These are phyloP conservation scores for Drosophila recens DNA, from an alignment of 2,888 invertebrate genomes.

Conservation along the genomic window DNA sequence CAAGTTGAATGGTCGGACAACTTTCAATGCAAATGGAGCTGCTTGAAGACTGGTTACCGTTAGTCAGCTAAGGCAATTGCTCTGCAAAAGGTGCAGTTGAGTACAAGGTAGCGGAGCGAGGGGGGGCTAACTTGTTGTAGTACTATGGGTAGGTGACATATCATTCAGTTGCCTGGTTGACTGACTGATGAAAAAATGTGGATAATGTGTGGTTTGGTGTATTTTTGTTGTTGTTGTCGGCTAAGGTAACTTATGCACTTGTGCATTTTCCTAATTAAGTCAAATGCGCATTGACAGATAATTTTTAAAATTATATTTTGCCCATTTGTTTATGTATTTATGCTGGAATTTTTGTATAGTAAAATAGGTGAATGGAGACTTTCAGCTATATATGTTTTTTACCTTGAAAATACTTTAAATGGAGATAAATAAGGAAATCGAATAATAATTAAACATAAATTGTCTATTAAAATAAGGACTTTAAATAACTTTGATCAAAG, in stretches of 20 bases:
- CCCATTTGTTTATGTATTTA: constrained; percentile 31
- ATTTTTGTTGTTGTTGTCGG: constrained; percentile 26
- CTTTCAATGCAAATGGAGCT: constrained; percentile 76
- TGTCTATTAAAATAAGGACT: too few relatives aligned
- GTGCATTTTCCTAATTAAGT: constrained; percentile 71
- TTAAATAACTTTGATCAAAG: background rate
- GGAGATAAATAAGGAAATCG: background rate
- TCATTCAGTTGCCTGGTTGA: constrained; percentile 31
- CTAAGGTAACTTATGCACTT: constrained; percentile 65
- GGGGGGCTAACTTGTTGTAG: constrained; percentile 1
- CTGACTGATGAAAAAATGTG: constrained; percentile 60
- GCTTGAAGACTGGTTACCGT: constrained; percentile 48
- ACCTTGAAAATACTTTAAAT: constrained; percentile 33
- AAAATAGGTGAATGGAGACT: constrained; percentile 46
- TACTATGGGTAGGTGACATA: constrained; percentile 10
- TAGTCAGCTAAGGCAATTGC: constrained; percentile 26
- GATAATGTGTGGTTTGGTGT: constrained; percentile 37
- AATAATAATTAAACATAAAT: background rate
- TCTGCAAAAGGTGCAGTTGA: constrained; percentile 3
- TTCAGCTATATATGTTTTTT: constrained; percentile 2
- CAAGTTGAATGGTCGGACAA: constrained; percentile 39
- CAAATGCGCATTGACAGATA: constrained; percentile 42
- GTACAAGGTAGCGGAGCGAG: background rate
- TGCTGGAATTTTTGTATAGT: constrained; percentile 36
- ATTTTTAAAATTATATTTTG: constrained; percentile 11